These are phyloP conservation scores for Phaedon cochleariae DNA, from an alignment of 2,888 invertebrate genomes.

Conservation along the genomic window DNA sequence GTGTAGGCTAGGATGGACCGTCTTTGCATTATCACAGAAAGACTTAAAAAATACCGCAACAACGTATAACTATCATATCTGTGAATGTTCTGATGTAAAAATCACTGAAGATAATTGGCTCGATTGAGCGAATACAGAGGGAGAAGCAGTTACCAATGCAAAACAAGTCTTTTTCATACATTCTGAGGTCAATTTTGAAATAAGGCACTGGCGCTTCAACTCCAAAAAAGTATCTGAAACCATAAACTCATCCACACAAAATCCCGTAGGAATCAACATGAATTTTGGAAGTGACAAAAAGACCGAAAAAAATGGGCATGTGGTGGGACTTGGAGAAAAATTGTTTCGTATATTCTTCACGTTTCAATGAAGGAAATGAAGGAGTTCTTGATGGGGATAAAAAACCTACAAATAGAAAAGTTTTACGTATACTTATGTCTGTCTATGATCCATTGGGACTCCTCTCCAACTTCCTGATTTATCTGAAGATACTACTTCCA, in stretches of 20 bases:
- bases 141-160: not conserved
- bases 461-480: conserved; percentile 33
- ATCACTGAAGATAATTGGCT: conserved; percentile 36
- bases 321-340: conserved; percentile 22
- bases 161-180: not conserved
- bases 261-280: too few species aligned
- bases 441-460: conserved; percentile 29
- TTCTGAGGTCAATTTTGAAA: conserved; percentile 33
- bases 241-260: not conserved
- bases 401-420: conserved; percentile 31
- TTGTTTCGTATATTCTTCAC: conserved; percentile 7
- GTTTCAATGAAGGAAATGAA: conserved; percentile 26
- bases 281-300: not conserved
- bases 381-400: conserved; percentile 16
- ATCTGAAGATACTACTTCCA: conserved; percentile 29
- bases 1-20: conserved; percentile 37
- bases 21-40: conserved; percentile 4
- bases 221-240: conserved; percentile 12
- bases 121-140: conserved; percentile 27
- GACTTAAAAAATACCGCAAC: not conserved
- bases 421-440: conserved; percentile 28
- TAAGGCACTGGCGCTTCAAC: conserved; percentile 45
- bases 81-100: conserved; percentile 2
- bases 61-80: not conserved
- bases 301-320: conserved; percentile 26